These are phyloP conservation scores for Odontophorus gujanensis DNA, from an alignment of 2,113 vertebrate genomes.

Conservation along the genomic window DNA sequence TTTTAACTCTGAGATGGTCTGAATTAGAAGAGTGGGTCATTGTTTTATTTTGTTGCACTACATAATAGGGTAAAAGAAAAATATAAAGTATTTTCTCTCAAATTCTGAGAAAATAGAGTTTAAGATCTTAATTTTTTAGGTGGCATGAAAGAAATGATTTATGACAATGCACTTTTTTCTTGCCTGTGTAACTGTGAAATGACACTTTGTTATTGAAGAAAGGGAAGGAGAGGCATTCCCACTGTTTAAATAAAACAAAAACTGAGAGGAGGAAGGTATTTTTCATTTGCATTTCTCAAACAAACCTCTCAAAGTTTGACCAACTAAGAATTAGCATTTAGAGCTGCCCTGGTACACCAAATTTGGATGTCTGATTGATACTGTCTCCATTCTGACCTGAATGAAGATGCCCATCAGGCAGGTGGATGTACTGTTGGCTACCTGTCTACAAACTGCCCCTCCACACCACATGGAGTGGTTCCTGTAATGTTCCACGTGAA, in stretches of 20 bases:
- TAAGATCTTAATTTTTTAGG: not conserved
- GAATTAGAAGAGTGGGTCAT: not conserved
- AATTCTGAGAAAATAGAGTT: not conserved
- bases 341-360: not conserved
- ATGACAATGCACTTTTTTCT: not conserved
- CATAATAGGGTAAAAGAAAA: not conserved
- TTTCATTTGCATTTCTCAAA: not conserved
- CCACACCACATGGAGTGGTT: not conserved
- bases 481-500: not conserved
- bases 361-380: not conserved
- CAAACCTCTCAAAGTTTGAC: not conserved
- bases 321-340: not conserved
- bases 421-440: not conserved
- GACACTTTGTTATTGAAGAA: not conserved
- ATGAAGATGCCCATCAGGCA: not conserved
- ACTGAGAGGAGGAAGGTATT: not conserved
- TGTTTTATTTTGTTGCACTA: not conserved
- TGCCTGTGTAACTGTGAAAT: not conserved
- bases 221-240: not conserved
- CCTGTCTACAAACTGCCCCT: not conserved
- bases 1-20: not conserved
- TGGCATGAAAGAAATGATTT: not conserved
- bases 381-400: not conserved
- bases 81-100: rapidly evolving
- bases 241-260: not conserved